These are phyloP conservation scores for Thunnus maccoyii DNA, from an alignment of 2,113 vertebrate species.

Conservation along the genomic window DNA sequence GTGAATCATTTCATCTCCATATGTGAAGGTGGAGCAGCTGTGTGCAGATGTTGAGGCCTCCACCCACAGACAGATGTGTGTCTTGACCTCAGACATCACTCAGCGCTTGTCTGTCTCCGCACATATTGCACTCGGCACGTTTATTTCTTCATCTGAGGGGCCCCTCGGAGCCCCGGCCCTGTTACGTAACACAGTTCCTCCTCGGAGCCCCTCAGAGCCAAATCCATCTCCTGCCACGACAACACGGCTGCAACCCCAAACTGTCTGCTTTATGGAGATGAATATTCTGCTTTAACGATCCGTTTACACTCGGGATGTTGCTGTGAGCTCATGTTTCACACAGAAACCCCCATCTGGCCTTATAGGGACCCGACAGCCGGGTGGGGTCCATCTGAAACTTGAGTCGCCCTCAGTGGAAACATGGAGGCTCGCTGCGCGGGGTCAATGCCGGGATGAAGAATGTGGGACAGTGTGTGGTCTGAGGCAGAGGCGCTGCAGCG, in stretches of 20 bases:
- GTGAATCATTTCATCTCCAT: neutral
- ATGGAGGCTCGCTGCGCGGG: neutral
- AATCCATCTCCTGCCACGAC: neutral
- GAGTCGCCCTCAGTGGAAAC: neutral
- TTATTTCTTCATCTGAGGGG: conserved; percentile 48
- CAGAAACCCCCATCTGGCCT: neutral
- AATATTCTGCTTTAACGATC: neutral
- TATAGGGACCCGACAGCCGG: neutral
- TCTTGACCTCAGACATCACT: conserved; percentile 17
- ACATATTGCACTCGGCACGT: neutral
- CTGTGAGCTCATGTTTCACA: neutral
- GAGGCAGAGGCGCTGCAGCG: too few relatives aligned
- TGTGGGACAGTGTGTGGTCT: conserved; percentile 4
- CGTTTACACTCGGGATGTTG: neutral
- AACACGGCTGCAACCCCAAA: neutral
- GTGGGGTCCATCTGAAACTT: neutral
- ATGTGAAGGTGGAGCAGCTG: conserved; percentile 9
- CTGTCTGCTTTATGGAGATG: neutral
- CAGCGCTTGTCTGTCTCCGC: neutral
- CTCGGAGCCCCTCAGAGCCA: neutral
- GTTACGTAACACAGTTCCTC: conserved; percentile 19
- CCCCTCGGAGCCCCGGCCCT: neutral
- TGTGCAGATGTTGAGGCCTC: conserved; percentile 44
- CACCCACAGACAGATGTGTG: conserved; percentile 46
- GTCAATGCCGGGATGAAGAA: neutral